Percentiles rank a stretch among this genome's conserved stretches.
phyloP scores from a whole-genome alignment of 2,113 vertebrate genomes.

The Colaptes auratus region DNA sequence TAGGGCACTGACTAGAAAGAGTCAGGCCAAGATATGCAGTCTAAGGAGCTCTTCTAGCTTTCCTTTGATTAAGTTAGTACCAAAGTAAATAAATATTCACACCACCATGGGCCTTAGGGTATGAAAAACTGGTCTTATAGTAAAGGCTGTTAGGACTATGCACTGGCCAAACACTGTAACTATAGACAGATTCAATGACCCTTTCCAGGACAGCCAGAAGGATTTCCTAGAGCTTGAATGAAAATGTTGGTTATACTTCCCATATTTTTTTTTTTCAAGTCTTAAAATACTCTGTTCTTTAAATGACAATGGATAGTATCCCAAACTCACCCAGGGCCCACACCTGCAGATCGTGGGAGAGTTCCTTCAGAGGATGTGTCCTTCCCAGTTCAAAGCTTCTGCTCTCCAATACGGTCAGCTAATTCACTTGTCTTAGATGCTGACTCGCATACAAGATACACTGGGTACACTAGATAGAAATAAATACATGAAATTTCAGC shows the following conservation, averaged over 20 bases:
- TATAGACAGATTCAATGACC: not conserved
- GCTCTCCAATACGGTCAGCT: not conserved
- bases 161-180: not conserved
- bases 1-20: not conserved
- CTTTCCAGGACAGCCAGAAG: not conserved
- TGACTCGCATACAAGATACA: constrained; percentile 10
- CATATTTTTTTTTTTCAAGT: not conserved
- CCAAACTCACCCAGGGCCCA: not conserved
- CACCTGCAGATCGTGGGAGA: not conserved
- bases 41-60: constrained; percentile 32
- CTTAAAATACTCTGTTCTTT: constrained; percentile 13
- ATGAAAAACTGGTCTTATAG: constrained; percentile 30
- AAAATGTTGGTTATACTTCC: constrained; percentile 16
- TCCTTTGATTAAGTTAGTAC: constrained; percentile 41
- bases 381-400: not conserved
- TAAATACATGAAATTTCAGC: constrained; percentile 52
- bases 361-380: not conserved
- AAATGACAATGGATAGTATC: not conserved
- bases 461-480: constrained; percentile 29
- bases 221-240: not conserved
- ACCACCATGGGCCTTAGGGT: not conserved
- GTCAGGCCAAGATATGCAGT: constrained; percentile 36
- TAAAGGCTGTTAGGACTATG: not conserved
- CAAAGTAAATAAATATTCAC: constrained; percentile 47
- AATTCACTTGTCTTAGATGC: constrained; percentile 11